Base-by-base conservation (phyloP, 1,140 invertebrate species). In the Drosophila persimilis region DNA sequence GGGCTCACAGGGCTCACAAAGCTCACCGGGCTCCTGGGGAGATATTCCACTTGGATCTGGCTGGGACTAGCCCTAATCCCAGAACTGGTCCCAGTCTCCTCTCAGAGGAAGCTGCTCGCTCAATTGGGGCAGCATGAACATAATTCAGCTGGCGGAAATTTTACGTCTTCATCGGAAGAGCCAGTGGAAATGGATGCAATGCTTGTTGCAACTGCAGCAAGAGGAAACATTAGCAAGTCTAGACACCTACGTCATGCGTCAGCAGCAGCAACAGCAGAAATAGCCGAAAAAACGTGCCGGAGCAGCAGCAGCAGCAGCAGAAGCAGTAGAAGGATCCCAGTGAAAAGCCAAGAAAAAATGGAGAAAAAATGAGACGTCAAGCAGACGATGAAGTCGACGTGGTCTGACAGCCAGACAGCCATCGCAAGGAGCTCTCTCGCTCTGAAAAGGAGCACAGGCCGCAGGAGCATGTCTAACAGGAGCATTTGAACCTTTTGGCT, bases 141-240 rank as follows among this genome's bases (percentile, higher is more conserved):
- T 81, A 86, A 86, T 78, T 88, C 77, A 86, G 71, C 83, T 73
- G 77, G 78, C 76, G 80, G 60, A 35, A 35, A 29, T 81, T 86
- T 74, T 85, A 86, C 80, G 75, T 74, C 74, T 86, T 78, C 83
- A 86, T 86, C 77, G 71, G 59, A 20, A 56, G 60, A 63, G 22
- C 58, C 47, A 58, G 58, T 58, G 59, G 9, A 26, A 31, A 48
- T 22, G 52, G 9, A 41, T 17, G 17, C 29, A 31, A 11, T 17
- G 54, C 11, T 29, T 26, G 67, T 50, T 35, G 59, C 29, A 50
- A 48, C 22, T 46, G 31, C n/a, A 43, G 47, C 57, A 22, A 72
- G 61, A 89, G 89, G 89, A 90, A 90, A 90, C 89, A 90, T 90
- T 90, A 90, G 80, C 72, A 83, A 76, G 89, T 90, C 89, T 90